Percentiles rank a stretch among this genome's conserved stretches.
phyloP scores from a whole-genome alignment of 35 echinoderm and acorn worm genomes.

The Heliocidaris erythrogramma region DNA sequence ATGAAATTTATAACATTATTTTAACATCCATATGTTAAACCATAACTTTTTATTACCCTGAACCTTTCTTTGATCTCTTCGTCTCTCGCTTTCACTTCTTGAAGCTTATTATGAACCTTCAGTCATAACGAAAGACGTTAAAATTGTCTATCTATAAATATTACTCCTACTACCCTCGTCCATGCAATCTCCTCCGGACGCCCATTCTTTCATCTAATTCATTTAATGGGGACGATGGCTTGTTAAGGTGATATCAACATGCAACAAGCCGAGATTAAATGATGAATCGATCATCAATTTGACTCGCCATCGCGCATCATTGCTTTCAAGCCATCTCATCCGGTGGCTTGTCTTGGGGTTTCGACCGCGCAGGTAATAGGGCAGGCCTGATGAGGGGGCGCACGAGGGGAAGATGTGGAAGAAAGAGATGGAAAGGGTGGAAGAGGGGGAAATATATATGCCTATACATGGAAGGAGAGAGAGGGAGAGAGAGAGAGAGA shows the following conservation, averaged over 20 bases:
- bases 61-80: no score
- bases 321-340: not conserved
- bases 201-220: not conserved
- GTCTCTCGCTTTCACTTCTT: no score
- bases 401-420: not conserved
- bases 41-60: no score
- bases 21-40: no score
- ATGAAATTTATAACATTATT: no score
- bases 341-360: not conserved
- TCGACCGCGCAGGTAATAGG: not conserved
- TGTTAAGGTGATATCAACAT: conserved; percentile 11
- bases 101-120: no score
- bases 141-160: no score
- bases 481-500: not conserved
- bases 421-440: not conserved
- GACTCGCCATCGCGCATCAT: not conserved
- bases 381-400: not conserved
- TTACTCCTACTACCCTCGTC: no score
- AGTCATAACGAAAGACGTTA: no score
- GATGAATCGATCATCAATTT: conserved; percentile 2
- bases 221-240: not conserved
- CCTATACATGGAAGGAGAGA: not conserved
- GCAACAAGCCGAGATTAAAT: not conserved
- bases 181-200: no score
- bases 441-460: not conserved